Percentiles rank a stretch among this genome's conserved stretches.
These are phyloP conservation scores for Harpalus rubripes DNA, from an alignment of 2,888 invertebrate genomes.

Conservation along the genomic window DNA sequence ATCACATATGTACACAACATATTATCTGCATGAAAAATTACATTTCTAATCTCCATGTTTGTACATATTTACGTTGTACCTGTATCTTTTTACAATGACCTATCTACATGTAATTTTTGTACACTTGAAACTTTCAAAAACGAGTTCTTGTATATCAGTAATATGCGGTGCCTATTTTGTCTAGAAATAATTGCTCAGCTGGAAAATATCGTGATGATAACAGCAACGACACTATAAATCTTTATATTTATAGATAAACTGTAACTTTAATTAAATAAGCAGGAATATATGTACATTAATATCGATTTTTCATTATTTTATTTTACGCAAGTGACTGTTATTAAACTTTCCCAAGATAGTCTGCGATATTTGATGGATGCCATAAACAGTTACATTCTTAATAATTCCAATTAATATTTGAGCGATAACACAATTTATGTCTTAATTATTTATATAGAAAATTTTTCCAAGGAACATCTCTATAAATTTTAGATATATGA, in stretches of 20 bases:
- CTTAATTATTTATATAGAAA: slow-evolving; percentile 27
- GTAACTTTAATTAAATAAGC: slow-evolving; percentile 43
- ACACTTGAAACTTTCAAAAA: no score
- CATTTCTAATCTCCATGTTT: no score
- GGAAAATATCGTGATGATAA: slow-evolving; percentile 6
- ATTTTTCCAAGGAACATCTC: slow-evolving; percentile 3
- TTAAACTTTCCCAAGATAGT: slow-evolving; percentile 30
- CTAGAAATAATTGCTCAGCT: not conserved
- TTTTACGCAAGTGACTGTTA: slow-evolving; percentile 21
- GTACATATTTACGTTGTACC: no score
- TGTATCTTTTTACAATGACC: no score
- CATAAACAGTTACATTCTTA: slow-evolving; percentile 44
- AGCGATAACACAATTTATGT: slow-evolving; percentile 26
- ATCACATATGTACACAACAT: no score
- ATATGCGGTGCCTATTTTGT: not conserved
- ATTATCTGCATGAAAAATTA: no score
- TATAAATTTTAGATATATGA: not conserved
- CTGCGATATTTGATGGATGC: slow-evolving; percentile 44
- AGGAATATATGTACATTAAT: slow-evolving; percentile 31
- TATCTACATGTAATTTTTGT: no score
- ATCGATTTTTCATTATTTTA: slow-evolving; percentile 39
- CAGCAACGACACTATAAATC: slow-evolving; percentile 1
- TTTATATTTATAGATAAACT: slow-evolving; percentile 20
- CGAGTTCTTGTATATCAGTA: no score
- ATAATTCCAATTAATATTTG: slow-evolving; percentile 37